Evolutionary conservation across 2,797 vertebrate genomes (phyloP), one percentile per base, ranked within the genome.

Genomic region (Tolypeutes matacus): DNA sequence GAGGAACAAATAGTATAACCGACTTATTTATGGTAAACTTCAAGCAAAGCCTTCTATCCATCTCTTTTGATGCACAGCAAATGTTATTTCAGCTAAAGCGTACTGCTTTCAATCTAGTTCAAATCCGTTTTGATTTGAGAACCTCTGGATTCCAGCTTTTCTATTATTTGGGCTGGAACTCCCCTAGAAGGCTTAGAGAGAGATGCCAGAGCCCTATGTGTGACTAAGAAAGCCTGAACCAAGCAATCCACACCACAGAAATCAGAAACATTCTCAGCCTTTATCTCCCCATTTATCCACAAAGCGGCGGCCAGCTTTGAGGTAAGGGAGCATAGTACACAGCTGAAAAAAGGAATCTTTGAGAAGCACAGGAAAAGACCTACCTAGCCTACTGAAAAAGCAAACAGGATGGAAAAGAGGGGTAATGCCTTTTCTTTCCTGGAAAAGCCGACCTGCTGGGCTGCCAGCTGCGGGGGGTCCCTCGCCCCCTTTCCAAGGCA

Each of bases 21-120:
- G 39, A 70, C 67, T 96, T 95, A 92, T 91, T 97, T 69, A 81
- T 25, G 31, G 76, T 34, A 42, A 46, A 58, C 46, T 62, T 13
- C 56, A 70, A 89, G 42, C 27, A 49, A 86, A 83, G 34, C 15
- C 78, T 51, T 89, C 23, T 13, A 4, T n/a, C 62, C 34, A 56
- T 62, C 42, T 76, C 62, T 93, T 96, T 92, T 86, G 76, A 95
- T 86, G 87, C 14, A 75, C 21, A 29, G 27, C 70, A 95, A 83
- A 56, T 58, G 72, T 69, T 76, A 83, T 95, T 95, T 82, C 86
- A 86, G 82, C 25, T 78, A 80, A 56, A 92, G 39, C 67, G n/a
- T 1, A 7, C 5, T 53, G 64, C 77, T 90, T 88, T 91, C 64
- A 95, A 94, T 11, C 27, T 14, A 86, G 25, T 92, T 83, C 31